These are phyloP conservation scores for Pyralis farinalis DNA, from an alignment of 2,888 invertebrate genomes.

Conservation along the genomic window DNA sequence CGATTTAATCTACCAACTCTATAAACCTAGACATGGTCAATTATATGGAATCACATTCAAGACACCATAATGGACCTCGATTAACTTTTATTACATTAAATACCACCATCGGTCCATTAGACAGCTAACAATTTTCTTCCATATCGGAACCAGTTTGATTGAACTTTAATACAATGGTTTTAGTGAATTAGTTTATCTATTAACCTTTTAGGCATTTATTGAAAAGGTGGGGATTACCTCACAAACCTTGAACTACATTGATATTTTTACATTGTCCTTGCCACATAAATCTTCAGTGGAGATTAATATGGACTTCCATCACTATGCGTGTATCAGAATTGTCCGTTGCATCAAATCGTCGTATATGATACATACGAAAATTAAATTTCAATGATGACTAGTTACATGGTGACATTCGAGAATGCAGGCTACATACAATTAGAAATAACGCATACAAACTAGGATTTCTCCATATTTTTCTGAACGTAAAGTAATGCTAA, in stretches of 20 bases:
- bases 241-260: slow-evolving; percentile 60
- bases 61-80: background rate
- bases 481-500: too few species aligned
- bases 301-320: slow-evolving; percentile 58
- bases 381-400: too few species aligned
- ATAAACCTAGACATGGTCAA: background rate
- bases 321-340: slow-evolving; percentile 57
- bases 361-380: slow-evolving; percentile 34
- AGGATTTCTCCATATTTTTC: too few species aligned
- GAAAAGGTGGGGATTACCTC: slow-evolving; percentile 14
- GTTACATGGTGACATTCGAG: too few species aligned
- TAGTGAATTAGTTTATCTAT: slow-evolving; percentile 14
- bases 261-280: slow-evolving; percentile 53
- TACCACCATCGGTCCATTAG: background rate
- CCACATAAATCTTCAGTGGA: slow-evolving; percentile 67
- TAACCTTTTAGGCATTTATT: slow-evolving; percentile 13
- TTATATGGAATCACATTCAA: background rate
- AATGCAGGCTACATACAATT: too few species aligned
- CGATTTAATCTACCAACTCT: background rate
- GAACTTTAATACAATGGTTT: slow-evolving; percentile 12
- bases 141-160: slow-evolving; percentile 13
- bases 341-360: slow-evolving; percentile 57
- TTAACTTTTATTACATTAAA: background rate
- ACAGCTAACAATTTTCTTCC: background rate
- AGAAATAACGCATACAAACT: too few species aligned